Evolutionary conservation across 2,888 invertebrate species (phyloP).

Genomic region (Epiblema foenella): DNA sequence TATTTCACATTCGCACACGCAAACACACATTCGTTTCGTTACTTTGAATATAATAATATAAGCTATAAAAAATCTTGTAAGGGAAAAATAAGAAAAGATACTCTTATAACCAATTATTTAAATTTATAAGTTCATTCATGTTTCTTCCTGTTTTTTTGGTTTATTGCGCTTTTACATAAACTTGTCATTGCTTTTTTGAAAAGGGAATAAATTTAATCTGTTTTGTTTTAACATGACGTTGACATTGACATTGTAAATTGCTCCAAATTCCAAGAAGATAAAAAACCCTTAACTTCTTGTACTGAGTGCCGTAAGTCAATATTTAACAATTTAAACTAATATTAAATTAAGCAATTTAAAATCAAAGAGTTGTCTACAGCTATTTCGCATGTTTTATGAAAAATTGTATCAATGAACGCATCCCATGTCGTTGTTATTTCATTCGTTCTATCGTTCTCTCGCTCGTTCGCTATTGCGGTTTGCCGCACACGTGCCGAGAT

Average conservation of each 20-base stretch:
- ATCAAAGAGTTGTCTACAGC: background rate
- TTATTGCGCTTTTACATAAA: background rate
- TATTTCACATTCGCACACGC: too few relatives aligned
- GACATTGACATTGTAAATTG: conserved; percentile 3
- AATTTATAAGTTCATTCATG: too few relatives aligned
- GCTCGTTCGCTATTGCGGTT: conserved; percentile 70
- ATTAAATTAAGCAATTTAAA: background rate
- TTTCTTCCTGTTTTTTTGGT: background rate
- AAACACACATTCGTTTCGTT: too few relatives aligned
- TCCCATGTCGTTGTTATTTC: conserved; percentile 28
- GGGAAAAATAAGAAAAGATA: too few relatives aligned
- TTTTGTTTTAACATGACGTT: conserved; percentile 2
- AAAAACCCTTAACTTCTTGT: background rate
- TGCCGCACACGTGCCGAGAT: conserved; percentile 83
- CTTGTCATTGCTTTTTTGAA: conserved; percentile 1
- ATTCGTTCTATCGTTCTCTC: conserved; percentile 44
- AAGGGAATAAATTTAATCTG: conserved; percentile 4
- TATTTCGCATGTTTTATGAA: background rate
- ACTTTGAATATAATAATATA: too few relatives aligned
- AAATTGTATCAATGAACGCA: conserved; percentile 29
- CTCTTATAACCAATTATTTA: too few relatives aligned
- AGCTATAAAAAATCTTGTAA: too few relatives aligned
- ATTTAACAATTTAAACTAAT: background rate
- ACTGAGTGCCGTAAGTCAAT: background rate
- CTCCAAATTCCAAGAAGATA: background rate